Conservation (phyloP, 1,140 invertebrate species). For the Pogonognathellus flavescens region DNA sequence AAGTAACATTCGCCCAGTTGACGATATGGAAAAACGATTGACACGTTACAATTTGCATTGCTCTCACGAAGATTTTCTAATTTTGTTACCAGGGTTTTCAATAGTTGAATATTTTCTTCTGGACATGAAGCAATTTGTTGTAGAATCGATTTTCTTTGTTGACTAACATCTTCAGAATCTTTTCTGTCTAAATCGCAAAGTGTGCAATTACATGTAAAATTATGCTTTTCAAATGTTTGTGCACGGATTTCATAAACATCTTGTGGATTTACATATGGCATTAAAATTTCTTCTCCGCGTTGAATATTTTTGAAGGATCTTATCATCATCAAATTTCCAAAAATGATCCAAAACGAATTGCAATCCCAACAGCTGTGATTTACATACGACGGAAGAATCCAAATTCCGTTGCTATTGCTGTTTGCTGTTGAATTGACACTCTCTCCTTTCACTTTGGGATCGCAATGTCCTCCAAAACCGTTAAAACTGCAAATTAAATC, state of each 20-base stretch:
- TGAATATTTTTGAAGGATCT: slow-evolving; percentile 32
- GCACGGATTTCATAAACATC: background rate
- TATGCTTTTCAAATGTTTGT: background rate
- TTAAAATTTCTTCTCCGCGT: background rate
- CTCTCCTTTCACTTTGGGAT: background rate
- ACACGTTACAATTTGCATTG: background rate
- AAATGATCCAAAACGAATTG: slow-evolving; percentile 8
- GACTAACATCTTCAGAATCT: background rate
- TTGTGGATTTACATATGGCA: background rate
- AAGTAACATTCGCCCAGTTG: background rate
- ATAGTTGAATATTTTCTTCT: background rate
- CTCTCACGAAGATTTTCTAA: background rate
- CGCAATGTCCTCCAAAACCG: background rate
- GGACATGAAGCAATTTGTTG: background rate
- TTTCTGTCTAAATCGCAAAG: slow-evolving; percentile 25
- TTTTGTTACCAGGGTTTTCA: background rate
- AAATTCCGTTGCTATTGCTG: background rate
- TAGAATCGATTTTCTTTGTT: background rate
- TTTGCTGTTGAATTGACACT: background rate
- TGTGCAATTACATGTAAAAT: slow-evolving; percentile 2
- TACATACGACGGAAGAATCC: background rate
- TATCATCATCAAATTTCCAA: slow-evolving; percentile 25
- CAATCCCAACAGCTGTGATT: slow-evolving; percentile 19
- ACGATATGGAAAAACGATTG: background rate
- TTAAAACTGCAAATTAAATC: slow-evolving; percentile 18